These are phyloP conservation scores for Lepidochitona cinerea DNA, from an alignment of 2,888 invertebrate genomes.

Conservation along the genomic window DNA sequence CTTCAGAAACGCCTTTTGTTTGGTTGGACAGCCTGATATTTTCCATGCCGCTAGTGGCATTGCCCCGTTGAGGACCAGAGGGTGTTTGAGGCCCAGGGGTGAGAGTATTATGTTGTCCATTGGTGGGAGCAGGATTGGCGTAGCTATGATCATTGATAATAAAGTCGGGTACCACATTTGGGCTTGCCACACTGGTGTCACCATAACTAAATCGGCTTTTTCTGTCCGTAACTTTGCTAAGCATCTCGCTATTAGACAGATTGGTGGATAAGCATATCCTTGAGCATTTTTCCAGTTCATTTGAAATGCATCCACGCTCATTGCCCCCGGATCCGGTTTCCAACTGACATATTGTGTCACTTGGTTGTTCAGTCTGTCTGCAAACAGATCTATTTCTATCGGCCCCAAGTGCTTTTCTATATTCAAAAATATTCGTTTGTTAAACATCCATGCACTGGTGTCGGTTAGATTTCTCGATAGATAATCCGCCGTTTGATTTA, in stretches of 20 bases:
- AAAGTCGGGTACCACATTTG: conserved; percentile 17
- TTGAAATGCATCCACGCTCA: conserved; percentile 11
- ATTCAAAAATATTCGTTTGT: conserved; percentile 10
- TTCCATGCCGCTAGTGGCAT: conserved; percentile 15
- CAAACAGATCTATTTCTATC: conserved; percentile 6
- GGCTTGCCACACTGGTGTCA: conserved; percentile 16
- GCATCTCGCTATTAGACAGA: conserved; percentile 9
- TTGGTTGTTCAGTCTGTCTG: background rate
- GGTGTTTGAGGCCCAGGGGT: background rate
- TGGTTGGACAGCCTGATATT: conserved; percentile 11
- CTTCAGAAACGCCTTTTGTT: conserved; percentile 10
- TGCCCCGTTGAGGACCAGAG: background rate
- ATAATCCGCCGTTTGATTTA: conserved; percentile 29
- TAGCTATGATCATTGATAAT: background rate
- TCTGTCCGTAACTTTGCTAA: conserved; percentile 8
- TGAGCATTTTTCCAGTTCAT: background rate
- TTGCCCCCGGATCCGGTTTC: conserved; percentile 6
- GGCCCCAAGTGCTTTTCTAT: background rate
- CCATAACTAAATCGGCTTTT: background rate
- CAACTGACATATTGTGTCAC: conserved; percentile 9
- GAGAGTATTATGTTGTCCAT: background rate
- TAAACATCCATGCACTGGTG: conserved; percentile 31
- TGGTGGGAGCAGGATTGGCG: conserved; percentile 14
- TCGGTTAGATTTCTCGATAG: conserved; percentile 28
- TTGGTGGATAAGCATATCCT: conserved; percentile 13